Base-by-base conservation (phyloP, 1,140 invertebrate species). In the Cecropterus lyciades region DNA sequence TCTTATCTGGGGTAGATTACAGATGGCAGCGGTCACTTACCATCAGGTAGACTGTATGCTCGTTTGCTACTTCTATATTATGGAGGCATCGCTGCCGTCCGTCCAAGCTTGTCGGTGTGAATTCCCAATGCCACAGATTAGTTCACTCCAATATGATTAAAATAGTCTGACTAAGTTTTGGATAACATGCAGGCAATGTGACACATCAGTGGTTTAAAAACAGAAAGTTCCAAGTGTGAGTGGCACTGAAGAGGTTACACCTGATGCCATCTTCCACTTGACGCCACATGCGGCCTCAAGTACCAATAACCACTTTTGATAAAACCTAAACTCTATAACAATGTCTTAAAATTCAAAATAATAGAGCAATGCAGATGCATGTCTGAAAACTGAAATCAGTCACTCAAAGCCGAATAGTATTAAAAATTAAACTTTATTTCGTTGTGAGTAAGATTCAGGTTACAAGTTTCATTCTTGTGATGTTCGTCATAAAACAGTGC, bases 241-340 rank as follows among this genome's bases (percentile, higher is more conserved):
- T 11, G 15, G 33, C 13, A 40, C 13, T 55, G 57, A 62, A 72
- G 66, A 60, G 70, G 16, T 33, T 70, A 43, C 71, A 70, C 65
- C 62, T 68, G 65, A 52, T 15, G 49, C 48, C 63, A 14, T n/a
- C 11, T 20, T 30, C 30, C 67, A 71, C 72, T 69, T 64, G 60
- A 71, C 62, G 52, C 51, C 65, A 74, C 72, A 64, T 74, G 72
- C 51, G 30, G 8, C 55, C 67, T 27, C 56, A 15, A 40, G 5
- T 24, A 9, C 27, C 9, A 14, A 13, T 14, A 13, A 1, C 10
- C 37, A 13, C 24, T 6, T 1, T 10, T 14, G 4, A 10, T 42
- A 1, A 15, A 62, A 52, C 27, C 10, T 14, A 7, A 6, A 52
- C 24, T 43, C 49, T 52, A 13, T 10, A 15, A 14, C 24, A 6